Conservation (phyloP, 2,113 vertebrate species). For the Hyperopisus bebe region DNA sequence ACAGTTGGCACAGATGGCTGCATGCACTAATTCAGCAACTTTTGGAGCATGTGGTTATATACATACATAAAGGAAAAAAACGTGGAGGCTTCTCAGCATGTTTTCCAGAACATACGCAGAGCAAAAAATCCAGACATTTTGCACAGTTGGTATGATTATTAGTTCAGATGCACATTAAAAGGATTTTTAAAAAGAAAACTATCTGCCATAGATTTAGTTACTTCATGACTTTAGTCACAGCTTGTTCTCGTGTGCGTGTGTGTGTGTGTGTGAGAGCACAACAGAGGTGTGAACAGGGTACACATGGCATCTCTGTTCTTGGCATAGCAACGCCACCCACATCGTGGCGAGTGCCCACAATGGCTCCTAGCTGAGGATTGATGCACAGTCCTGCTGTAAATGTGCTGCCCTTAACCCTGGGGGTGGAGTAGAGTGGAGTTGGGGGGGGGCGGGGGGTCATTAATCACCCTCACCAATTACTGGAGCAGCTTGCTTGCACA, state of each 20-base stretch:
- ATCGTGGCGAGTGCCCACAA: not conserved
- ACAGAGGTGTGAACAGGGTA: not conserved
- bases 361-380: not conserved
- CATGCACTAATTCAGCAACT: slow-evolving; percentile 60
- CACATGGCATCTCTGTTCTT: not conserved
- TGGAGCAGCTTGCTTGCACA: not conserved
- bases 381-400: slow-evolving; percentile 5
- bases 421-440: not conserved
- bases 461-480: slow-evolving; percentile 1
- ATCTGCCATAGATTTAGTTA: not conserved
- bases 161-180: not conserved
- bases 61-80: not conserved
- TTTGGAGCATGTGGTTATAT: slow-evolving; percentile 43
- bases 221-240: not conserved
- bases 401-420: not conserved
- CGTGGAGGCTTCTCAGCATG: not conserved
- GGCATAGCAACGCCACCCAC: not conserved
- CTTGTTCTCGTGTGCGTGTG: not conserved
- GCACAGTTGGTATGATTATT: not conserved
- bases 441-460: not conserved
- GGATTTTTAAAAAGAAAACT: not conserved
- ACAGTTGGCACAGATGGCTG: slow-evolving; percentile 51
- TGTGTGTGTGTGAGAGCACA: not conserved
- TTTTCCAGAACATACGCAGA: not conserved
- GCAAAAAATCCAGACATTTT: not conserved